Evolutionary conservation across 2,797 vertebrate species (phyloP).

Genomic region (Pogoniulus pusillus): DNA sequence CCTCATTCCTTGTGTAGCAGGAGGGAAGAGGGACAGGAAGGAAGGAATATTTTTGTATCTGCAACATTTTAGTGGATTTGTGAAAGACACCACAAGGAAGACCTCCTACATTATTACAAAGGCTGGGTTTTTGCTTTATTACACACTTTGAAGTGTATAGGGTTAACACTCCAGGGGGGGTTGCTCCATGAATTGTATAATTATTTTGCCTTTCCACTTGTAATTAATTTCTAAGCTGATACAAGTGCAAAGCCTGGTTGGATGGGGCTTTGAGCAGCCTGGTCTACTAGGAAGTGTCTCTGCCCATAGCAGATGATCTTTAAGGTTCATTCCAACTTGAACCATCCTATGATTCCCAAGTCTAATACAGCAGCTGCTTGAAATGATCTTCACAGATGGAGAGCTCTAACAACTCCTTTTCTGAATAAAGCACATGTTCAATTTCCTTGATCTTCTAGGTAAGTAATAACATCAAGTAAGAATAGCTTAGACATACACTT

Average conservation of each 20-base stretch:
- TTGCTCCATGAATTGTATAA: not conserved
- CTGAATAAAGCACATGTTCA: not conserved
- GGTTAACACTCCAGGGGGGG: too few relatives aligned
- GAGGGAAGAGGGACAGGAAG: not conserved
- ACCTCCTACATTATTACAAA: not conserved
- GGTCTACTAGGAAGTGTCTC: not conserved
- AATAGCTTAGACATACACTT: not conserved
- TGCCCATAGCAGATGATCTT: not conserved
- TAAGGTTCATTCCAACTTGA: not conserved
- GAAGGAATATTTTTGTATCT: not conserved
- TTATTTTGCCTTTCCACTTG: not conserved
- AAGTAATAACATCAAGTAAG: not conserved
- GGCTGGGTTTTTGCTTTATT: not conserved
- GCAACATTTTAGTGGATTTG: not conserved
- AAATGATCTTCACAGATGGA: conserved; percentile 10
- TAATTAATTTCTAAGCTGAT: not conserved
- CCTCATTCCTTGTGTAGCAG: not conserved
- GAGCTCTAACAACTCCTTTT: not conserved
- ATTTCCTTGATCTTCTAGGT: conserved; percentile 7
- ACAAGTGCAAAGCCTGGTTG: not conserved
- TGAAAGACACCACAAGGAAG: not conserved
- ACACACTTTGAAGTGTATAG: not conserved
- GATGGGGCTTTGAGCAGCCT: not conserved
- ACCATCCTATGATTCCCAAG: too few relatives aligned
- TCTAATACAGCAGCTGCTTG: not conserved